These are phyloP conservation scores for Pemphigus obesinymphae DNA, from an alignment of 1,140 invertebrate species.

Conservation along the genomic window DNA sequence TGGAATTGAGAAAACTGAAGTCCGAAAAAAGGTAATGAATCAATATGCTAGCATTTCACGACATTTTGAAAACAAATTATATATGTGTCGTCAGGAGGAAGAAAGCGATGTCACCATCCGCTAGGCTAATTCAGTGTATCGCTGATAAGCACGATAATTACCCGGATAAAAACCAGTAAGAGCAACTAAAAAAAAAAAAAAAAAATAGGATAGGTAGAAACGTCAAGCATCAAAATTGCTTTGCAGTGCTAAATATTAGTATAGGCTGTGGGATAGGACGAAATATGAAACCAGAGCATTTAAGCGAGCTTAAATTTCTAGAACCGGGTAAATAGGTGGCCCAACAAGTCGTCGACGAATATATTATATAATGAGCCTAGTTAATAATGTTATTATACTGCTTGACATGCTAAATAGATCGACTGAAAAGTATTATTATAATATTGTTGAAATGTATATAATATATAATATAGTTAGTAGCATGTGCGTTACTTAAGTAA, in stretches of 20 bases:
- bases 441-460: constrained; percentile 12
- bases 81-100: constrained; percentile 38
- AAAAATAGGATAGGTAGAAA: constrained; percentile 26
- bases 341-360: neutral
- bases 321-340: constrained; percentile 2
- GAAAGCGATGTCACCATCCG: constrained; percentile 30
- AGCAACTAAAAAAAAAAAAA: constrained; percentile 10
- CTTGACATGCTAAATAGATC: constrained; percentile 12
- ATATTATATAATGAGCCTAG: constrained; percentile 1
- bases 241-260: constrained; percentile 23
- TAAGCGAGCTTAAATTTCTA: constrained; percentile 15
- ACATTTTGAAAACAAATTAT: constrained; percentile 18
- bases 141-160: constrained; percentile 31
- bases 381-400: neutral
- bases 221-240: constrained; percentile 8
- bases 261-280: neutral
- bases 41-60: neutral
- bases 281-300: neutral
- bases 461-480: constrained; percentile 16
- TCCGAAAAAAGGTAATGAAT: constrained; percentile 53
- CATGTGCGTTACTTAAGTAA: constrained; percentile 28
- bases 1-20: constrained; percentile 74
- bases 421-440: too few relatives aligned
- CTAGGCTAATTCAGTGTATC: constrained; percentile 39
- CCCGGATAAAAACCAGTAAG: constrained; percentile 39